Percentiles rank a stretch among this genome's conserved stretches.
These are phyloP conservation scores for Halocynthia aurantium DNA, from an alignment of 23 tunicate genomes.

Conservation along the genomic window DNA sequence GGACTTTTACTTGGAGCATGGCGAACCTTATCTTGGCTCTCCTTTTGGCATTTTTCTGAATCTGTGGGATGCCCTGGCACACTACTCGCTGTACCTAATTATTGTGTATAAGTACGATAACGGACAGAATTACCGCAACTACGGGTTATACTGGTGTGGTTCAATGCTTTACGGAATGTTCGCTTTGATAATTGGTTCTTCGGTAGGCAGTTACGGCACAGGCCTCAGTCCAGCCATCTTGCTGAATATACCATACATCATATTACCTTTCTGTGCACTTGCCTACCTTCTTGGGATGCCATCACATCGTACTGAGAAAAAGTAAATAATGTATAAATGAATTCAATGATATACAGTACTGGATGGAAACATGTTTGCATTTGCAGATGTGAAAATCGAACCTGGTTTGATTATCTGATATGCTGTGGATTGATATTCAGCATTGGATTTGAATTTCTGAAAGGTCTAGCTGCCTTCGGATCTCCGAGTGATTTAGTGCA, in stretches of 20 bases:
- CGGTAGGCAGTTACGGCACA: slow-evolving; percentile 36
- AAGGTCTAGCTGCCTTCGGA: slow-evolving; percentile 62
- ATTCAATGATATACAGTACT: background rate
- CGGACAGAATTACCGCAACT: slow-evolving; percentile 40
- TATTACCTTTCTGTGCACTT: slow-evolving; percentile 43
- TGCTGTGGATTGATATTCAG: slow-evolving; percentile 17
- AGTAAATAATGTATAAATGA: background rate
- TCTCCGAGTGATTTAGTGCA: slow-evolving; percentile 34
- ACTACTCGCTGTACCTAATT: slow-evolving; percentile 28
- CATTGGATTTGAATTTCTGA: slow-evolving; percentile 22
- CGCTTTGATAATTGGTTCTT: slow-evolving; percentile 40
- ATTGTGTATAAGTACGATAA: slow-evolving; percentile 66
- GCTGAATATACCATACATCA: slow-evolving; percentile 34
- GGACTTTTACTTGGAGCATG: slow-evolving; percentile 50
- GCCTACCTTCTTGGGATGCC: slow-evolving; percentile 14
- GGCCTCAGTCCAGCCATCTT: slow-evolving; percentile 31
- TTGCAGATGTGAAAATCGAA: too few relatives aligned
- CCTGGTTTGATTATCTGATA: slow-evolving; percentile 9
- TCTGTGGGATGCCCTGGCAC: slow-evolving; percentile 41
- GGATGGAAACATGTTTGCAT: too few relatives aligned
- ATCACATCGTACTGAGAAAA: background rate
- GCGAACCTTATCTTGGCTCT: slow-evolving; percentile 52
- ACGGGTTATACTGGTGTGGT: slow-evolving; percentile 36
- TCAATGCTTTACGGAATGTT: slow-evolving; percentile 33
- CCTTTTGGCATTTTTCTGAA: slow-evolving; percentile 36